Conservation (phyloP, 2,888 invertebrate species). For the Phortica magna region DNA sequence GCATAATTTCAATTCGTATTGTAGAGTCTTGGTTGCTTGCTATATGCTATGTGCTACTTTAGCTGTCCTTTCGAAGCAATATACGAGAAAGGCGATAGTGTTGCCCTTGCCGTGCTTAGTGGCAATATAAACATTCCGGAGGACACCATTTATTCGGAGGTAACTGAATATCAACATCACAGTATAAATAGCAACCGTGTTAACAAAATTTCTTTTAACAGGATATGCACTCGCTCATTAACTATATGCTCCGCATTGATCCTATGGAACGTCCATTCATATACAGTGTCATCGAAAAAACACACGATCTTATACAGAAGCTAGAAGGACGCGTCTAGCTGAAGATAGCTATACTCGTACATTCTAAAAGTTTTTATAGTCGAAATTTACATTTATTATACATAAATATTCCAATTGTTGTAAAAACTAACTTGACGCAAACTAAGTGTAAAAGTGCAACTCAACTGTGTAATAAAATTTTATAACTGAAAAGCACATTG, state of each 20-base stretch:
- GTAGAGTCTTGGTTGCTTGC: conserved; percentile 90
- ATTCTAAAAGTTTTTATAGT: conserved; percentile 25
- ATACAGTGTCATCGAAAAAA: conserved; percentile 84
- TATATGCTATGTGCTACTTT: conserved; percentile 91
- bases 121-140: conserved; percentile 86
- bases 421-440: conserved; percentile 60
- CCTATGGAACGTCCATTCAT: conserved; percentile 88
- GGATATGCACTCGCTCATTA: conserved; percentile 85
- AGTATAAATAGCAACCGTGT: not conserved
- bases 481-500: conserved; percentile 38
- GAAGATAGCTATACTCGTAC: not conserved
- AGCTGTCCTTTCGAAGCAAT: conserved; percentile 91
- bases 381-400: conserved; percentile 6
- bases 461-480: conserved; percentile 56
- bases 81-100: conserved; percentile 91
- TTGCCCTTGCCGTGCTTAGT: conserved; percentile 90
- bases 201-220: conserved; percentile 63
- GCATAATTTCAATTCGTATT: conserved; percentile 40
- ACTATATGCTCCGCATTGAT: conserved; percentile 86
- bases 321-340: conserved; percentile 35
- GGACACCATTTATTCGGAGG: conserved; percentile 82
- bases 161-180: conserved; percentile 32
- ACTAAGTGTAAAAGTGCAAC: conserved; percentile 61
- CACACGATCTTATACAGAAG: conserved; percentile 76
- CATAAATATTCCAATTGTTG: conserved; percentile 38